Percentiles rank a stretch among this genome's conserved stretches.
These are phyloP conservation scores for Oncorhynchus gorbuscha DNA, from an alignment of 2,113 vertebrate species.

Conservation along the genomic window DNA sequence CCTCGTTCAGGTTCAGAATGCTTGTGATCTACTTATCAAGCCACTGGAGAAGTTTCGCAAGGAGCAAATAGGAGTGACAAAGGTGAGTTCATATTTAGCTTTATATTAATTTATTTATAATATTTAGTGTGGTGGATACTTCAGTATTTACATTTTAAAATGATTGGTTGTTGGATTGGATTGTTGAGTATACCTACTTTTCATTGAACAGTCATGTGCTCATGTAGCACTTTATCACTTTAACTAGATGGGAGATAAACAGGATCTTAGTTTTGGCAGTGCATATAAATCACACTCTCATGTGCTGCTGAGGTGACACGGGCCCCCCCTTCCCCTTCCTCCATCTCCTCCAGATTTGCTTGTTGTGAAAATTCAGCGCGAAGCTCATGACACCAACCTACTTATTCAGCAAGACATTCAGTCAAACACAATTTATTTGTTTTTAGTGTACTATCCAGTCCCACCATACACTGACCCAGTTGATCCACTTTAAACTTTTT, in stretches of 20 bases:
- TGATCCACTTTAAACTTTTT: too few relatives aligned
- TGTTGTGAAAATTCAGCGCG: not conserved
- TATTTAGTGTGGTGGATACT: too few relatives aligned
- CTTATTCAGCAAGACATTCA: conserved; percentile 7
- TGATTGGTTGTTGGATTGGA: not conserved
- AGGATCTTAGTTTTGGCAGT: not conserved
- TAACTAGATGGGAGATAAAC: not conserved
- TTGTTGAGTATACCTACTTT: not conserved
- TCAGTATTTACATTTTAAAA: too few relatives aligned
- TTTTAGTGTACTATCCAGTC: too few relatives aligned
- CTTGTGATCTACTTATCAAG: conserved; percentile 92
- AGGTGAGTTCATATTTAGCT: conserved; percentile 73
- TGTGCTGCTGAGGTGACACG: not conserved
- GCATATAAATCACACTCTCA: not conserved
- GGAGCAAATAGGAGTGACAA: conserved; percentile 93
- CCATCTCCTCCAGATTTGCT: not conserved
- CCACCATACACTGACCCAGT: too few relatives aligned
- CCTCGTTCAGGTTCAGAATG: conserved; percentile 86
- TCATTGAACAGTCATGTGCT: not conserved
- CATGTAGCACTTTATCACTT: not conserved
- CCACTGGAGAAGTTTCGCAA: conserved; percentile 95
- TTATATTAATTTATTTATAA: not conserved
- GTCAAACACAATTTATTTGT: not conserved
- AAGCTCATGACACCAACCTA: not conserved
- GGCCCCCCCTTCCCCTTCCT: not conserved